Base-by-base conservation (phyloP, 2,888 invertebrate genomes). In the Salpingus planirostris region DNA sequence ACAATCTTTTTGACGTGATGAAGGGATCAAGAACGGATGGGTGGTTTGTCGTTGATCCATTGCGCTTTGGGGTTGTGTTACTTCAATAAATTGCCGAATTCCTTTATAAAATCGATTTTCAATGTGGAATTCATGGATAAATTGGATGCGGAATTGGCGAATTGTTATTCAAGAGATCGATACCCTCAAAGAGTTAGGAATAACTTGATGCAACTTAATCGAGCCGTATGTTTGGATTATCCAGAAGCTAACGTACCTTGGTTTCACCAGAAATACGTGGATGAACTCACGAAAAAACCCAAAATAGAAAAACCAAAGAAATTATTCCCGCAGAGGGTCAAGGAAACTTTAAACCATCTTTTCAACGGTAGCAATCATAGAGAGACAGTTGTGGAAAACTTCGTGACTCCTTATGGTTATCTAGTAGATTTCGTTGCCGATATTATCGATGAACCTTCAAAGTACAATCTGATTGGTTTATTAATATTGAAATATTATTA, bases 241-340 rank as follows among this genome's bases (percentile, higher is more conserved):
- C 78, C 78, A 0, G 71, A 77, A 53, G 59, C 67, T 7, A 71
- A 72, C 52, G 65, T 78, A 3, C 78, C 78, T 1, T 78, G 78
- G 78, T 78, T 79, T 52, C 78, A 78, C 50, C 68, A 73, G 43
- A 73, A 74, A 46, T 77, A 70, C 41, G 64, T 74, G 3, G 65
- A 73, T 44, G 69, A 73, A 28, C 60, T 66, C 31, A 54, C 65
- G 18, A 60, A 62, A 34, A 13, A 29, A 15, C 10, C 13, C 6
- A 30, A 23, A 12, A 12, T 31, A 15, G 10, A n/a, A 11, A 10
- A 24, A 10, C 10, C 5, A 4, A 4, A 11, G 24, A 10, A 24
- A 24, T 11, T 23, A 13, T 44, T 46, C 24, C 36, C 37, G 4
- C 25, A 18, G 6, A 43, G 46, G 15, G 43, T 55, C 12, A 50